Evolutionary conservation across 2,797 vertebrate species (phyloP).

Genomic region (Diplodus sargus): DNA sequence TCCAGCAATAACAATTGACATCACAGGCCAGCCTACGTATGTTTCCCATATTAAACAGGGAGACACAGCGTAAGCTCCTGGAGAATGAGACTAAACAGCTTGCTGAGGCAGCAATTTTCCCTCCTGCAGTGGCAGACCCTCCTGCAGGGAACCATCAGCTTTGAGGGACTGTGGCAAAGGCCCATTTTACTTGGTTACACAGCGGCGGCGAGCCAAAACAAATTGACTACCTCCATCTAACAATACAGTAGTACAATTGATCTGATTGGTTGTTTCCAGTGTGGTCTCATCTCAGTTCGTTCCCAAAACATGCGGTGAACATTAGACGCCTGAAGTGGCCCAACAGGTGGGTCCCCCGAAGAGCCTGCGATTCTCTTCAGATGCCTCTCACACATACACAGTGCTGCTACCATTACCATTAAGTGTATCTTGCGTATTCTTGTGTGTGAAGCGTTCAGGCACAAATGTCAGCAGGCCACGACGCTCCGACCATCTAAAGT

Average conservation of each 20-base stretch:
- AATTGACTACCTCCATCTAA: constrained; percentile 43
- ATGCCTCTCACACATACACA: constrained; percentile 44
- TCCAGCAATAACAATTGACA: constrained; percentile 82
- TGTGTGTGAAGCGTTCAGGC: constrained; percentile 69
- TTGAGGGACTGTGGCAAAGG: constrained; percentile 47
- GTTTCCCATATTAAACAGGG: constrained; percentile 74
- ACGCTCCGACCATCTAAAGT: constrained; percentile 32
- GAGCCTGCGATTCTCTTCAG: constrained; percentile 85
- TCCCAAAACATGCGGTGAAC: constrained; percentile 79
- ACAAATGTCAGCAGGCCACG: constrained; percentile 59
- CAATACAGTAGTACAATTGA: background rate
- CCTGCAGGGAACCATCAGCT: constrained; percentile 31
- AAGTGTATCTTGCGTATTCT: constrained; percentile 21
- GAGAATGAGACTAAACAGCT: constrained; percentile 66
- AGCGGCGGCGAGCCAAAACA: constrained; percentile 39
- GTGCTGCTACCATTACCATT: background rate
- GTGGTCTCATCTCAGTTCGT: constrained; percentile 9
- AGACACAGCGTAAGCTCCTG: constrained; percentile 60
- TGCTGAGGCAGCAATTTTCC: constrained; percentile 74
- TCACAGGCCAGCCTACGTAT: constrained; percentile 72
- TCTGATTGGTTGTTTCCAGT: constrained; percentile 19
- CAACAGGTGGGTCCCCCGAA: constrained; percentile 87
- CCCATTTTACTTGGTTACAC: constrained; percentile 60
- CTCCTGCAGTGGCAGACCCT: constrained; percentile 33
- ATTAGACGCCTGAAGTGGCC: constrained; percentile 81